Evolutionary conservation across 2,113 vertebrate species (phyloP), one percentile per base, ranked within the genome.

Genomic region (Thunnus thynnus): DNA sequence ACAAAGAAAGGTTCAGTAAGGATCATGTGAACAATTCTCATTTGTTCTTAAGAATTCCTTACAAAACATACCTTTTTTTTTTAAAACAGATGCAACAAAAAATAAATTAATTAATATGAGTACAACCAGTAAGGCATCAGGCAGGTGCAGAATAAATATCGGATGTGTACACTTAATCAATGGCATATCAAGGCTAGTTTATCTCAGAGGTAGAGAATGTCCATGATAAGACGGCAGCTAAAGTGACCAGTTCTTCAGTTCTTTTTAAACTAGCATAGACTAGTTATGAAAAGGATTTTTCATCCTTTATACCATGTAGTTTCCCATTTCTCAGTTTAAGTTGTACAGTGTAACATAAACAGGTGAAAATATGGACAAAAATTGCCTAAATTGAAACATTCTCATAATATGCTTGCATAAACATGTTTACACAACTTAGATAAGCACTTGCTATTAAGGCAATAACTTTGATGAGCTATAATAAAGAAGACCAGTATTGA

Each of bases 131-230:
- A 95, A 95, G 94, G 94, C 93, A 93, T 93, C 79, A 87, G 88
- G 93, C 88, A 86, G 84, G 85, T 92, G 90, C 83, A 89, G 86
- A 93, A 91, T 92, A 90, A 90, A 89, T 91, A 89, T 76, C 17
- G 4, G 44, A 91, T 76, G 80, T 82, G 62, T 84, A 89, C 74
- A 90, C 63, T 57, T 54, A 56, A 70, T 85, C 72, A 65, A 74
- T 89, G 75, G 71, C 75, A 55, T 91, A 80, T 62, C 73, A 83
- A 92, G 83, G 84, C 85, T 82, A 84, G 81, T 87, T 89, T 72
- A 89, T 91, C 87, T 89, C 83, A 81, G 95, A 95, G 94, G 95
- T 95, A 96, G 95, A 93, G 85, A 90, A 93, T 88, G 74, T 88
- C 76, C 86, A 86, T 85, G 82, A 90, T 87, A 80, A 89, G 74